Evolutionary conservation across 1,140 invertebrate species (phyloP).

Genomic region (Drosophila asahinai): DNA sequence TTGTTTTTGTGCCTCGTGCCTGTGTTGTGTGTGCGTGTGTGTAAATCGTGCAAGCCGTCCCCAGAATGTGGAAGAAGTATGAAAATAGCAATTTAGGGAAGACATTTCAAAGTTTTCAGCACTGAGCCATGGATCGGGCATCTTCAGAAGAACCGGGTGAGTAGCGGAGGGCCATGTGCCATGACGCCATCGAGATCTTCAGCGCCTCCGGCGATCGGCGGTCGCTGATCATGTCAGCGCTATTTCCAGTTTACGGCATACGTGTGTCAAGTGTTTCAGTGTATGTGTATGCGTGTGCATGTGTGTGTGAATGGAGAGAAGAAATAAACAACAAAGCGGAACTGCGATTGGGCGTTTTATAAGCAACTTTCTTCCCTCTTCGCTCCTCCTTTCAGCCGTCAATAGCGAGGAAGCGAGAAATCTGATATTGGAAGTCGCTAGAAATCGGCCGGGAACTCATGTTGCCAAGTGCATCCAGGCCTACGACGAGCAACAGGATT

Average conservation of each 20-base stretch:
- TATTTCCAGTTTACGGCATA: conserved; percentile 45
- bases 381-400: neutral
- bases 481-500: conserved; percentile 53
- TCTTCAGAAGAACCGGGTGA: conserved; percentile 27
- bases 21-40: conserved; percentile 7
- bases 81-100: conserved; percentile 7
- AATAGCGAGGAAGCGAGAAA: conserved; percentile 18
- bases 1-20: conserved; percentile 33
- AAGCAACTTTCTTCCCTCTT: conserved; percentile 12
- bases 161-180: conserved; percentile 13
- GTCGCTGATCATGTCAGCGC: conserved; percentile 58
- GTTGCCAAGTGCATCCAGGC: conserved; percentile 64
- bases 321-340: conserved; percentile 35
- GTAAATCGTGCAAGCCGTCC: conserved; percentile 17
- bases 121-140: conserved; percentile 26
- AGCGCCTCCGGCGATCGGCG: conserved; percentile 28
- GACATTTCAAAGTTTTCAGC: neutral
- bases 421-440: conserved; percentile 53
- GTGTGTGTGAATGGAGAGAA: neutral
- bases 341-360: conserved; percentile 26
- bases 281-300: neutral
- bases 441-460: conserved; percentile 64
- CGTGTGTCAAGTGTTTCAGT: neutral
- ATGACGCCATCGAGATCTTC: conserved; percentile 24
- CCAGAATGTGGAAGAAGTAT: conserved; percentile 19